phyloP scores from a whole-genome alignment of 2,113 vertebrate species.

The Otocyon megalotis region DNA sequence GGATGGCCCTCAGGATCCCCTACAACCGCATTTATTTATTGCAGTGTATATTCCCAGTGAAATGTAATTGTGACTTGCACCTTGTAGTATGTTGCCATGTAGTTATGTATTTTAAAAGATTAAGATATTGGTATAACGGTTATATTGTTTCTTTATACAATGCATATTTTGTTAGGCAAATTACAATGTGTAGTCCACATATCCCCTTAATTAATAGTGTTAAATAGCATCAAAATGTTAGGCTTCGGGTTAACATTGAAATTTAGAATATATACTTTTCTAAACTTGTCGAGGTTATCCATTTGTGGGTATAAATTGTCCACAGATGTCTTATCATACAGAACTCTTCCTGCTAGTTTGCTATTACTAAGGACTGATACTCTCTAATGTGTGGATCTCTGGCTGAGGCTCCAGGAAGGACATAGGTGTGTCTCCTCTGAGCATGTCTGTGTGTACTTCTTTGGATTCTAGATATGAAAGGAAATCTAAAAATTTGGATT shows the following conservation, averaged over 20 bases:
- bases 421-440: background rate
- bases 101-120: conserved; percentile 13
- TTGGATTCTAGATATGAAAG: conserved; percentile 23
- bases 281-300: background rate
- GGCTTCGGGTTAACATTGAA: conserved; percentile 26
- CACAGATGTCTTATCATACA: background rate
- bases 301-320: background rate
- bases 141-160: background rate
- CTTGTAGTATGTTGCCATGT: background rate
- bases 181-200: background rate
- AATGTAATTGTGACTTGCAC: background rate
- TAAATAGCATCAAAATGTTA: background rate
- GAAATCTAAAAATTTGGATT: background rate
- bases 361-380: background rate
- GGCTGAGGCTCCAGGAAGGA: background rate
- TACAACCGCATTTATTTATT: background rate
- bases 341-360: background rate
- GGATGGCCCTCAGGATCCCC: background rate
- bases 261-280: background rate
- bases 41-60: background rate
- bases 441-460: background rate
- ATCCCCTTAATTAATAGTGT: background rate
- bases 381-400: background rate
- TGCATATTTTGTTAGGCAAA: background rate
- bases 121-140: background rate